Percentiles rank a stretch among this genome's conserved stretches.
phyloP scores from a whole-genome alignment of 1,140 invertebrate species.

The Lucilia cuprina region DNA sequence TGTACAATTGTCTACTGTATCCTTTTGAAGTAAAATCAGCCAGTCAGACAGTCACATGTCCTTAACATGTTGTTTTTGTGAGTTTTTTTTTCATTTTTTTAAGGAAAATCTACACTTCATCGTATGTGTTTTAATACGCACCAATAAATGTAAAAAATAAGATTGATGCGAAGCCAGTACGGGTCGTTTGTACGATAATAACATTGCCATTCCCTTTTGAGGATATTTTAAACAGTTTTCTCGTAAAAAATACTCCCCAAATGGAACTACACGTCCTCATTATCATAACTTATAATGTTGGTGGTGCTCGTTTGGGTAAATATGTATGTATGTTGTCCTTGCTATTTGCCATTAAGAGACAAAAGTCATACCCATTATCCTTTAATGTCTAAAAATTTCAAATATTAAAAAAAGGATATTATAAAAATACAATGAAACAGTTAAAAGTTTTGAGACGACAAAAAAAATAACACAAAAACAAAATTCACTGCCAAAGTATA shows the following conservation, averaged over 20 bases:
- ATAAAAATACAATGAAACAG: neutral
- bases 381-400: neutral
- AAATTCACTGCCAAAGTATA: neutral
- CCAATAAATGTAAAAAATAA: neutral
- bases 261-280: constrained; percentile 5
- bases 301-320: no score
- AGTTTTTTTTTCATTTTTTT: neutral
- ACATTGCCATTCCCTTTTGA: neutral
- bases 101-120: constrained; percentile 24
- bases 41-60: neutral
- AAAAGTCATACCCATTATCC: neutral
- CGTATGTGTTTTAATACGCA: neutral
- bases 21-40: neutral
- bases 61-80: neutral
- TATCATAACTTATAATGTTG: constrained; percentile 1
- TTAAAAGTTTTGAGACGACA: neutral
- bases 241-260: constrained; percentile 5
- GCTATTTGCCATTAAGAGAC: neutral
- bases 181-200: neutral
- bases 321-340: neutral
- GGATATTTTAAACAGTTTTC: constrained; percentile 17
- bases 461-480: neutral
- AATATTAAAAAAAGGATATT: neutral
- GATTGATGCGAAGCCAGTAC: neutral
- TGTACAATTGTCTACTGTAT: neutral